These are phyloP conservation scores for Siphamia tubifer DNA, from an alignment of 2,113 vertebrate species.

Conservation along the genomic window DNA sequence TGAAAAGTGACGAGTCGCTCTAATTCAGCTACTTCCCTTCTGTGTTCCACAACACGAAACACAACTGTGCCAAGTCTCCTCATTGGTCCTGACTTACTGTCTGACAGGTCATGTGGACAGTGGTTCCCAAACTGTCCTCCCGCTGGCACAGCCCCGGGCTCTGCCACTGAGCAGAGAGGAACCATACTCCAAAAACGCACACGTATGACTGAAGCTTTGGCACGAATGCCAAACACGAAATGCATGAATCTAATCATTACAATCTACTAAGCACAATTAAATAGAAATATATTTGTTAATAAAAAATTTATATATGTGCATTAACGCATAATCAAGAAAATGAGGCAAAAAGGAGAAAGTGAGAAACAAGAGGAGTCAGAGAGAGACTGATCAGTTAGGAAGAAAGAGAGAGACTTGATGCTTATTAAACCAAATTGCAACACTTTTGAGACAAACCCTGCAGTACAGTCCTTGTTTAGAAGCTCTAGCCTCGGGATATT, in stretches of 20 bases:
- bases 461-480: slow-evolving; percentile 77
- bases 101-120: slow-evolving; percentile 44
- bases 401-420: slow-evolving; percentile 64
- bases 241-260: background rate
- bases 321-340: background rate
- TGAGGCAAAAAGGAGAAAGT: slow-evolving; percentile 6
- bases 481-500: slow-evolving; percentile 85
- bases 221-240: background rate
- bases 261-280: background rate
- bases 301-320: background rate
- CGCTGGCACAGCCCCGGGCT: slow-evolving; percentile 56
- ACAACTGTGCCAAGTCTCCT: slow-evolving; percentile 16
- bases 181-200: slow-evolving; percentile 22
- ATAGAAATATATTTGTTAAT: background rate
- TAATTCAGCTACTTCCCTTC: too few relatives aligned
- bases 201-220: slow-evolving; percentile 13
- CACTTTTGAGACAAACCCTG: slow-evolving; percentile 80
- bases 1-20: too few relatives aligned
- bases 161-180: slow-evolving; percentile 42
- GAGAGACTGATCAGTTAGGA: slow-evolving; percentile 40
- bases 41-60: slow-evolving; percentile 8
- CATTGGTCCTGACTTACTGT: slow-evolving; percentile 9
- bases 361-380: slow-evolving; percentile 17
- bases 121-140: slow-evolving; percentile 35
- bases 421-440: slow-evolving; percentile 84